Base-by-base conservation (phyloP, 2,113 vertebrate genomes). In the Corythoichthys haematopterus region DNA sequence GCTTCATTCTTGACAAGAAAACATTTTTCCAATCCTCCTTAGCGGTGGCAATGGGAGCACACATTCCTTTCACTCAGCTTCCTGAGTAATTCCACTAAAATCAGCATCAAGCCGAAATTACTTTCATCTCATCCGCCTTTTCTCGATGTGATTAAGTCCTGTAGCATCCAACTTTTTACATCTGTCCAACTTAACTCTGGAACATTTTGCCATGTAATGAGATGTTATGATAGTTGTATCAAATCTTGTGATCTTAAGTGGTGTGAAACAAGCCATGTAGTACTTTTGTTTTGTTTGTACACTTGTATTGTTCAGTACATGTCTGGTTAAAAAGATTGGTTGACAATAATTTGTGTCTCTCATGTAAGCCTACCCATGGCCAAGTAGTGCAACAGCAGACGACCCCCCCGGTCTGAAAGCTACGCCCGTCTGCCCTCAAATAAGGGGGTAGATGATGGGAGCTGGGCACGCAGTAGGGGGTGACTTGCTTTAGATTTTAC, bases 401-500 rank as follows among this genome's bases (percentile, higher is more conserved):
- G 58, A n/a, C 68, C 51, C 47, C 70, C 38, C 71, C 66, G 72
- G 63, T 64, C 59, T 79, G 74, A 76, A 79, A 83, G 78, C 84
- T 83, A 76, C 60, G 70, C 66, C 66, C 53, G 68, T 80, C 71
- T 84, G 81, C 64, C 80, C 79, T 53, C 10, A 2, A 69, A 60
- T 70, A 70, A 40, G 11, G 65, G 74, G 69, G 70, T 15, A 65
- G 66, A 36, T 55, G 74, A 36, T 55, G 74, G 77, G 63, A 68
- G 67, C 69, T 70, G 57, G 84, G 71, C 40, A 0, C 5, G 62
- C 6, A 13, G 45, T 1, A 8, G 59, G 52, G 37, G 73, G 50
- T 43, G 76, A 78, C 76, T 84, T 83, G 80, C 77, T 75, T 80
- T 87, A 80, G 80, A 83, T 85, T 69, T 84, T 6, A 36, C 71